phyloP scores from a whole-genome alignment of 1,140 invertebrate species.

The Drosophila fuyamai region DNA sequence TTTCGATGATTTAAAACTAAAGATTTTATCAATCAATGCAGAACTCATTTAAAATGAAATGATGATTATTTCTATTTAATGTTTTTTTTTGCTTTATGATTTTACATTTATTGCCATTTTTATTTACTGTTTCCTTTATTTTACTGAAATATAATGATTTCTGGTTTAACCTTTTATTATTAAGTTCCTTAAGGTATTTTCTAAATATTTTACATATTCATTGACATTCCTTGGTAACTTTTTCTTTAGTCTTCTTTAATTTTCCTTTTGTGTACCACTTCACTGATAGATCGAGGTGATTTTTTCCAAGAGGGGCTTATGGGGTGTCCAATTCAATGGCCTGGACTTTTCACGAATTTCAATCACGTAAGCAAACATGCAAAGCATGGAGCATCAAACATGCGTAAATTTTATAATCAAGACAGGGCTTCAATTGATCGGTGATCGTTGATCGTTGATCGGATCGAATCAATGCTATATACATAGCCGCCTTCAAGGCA shows the following conservation, averaged over 20 bases:
- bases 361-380: constrained; percentile 55
- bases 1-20: neutral
- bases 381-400: constrained; percentile 56
- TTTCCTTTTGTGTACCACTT: constrained; percentile 6
- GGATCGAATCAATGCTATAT: constrained; percentile 34
- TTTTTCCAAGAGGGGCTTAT: constrained; percentile 1
- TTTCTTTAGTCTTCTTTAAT: neutral
- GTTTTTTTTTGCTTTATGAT: too few species aligned
- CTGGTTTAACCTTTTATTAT: neutral
- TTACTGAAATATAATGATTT: too few species aligned
- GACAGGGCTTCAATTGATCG: constrained; percentile 57
- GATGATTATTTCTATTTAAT: neutral
- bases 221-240: neutral
- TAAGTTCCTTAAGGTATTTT: neutral
- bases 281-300: constrained; percentile 11
- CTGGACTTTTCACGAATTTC: constrained; percentile 28
- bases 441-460: constrained; percentile 31
- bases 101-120: too few species aligned
- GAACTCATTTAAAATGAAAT: neutral
- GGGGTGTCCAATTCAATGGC: constrained; percentile 29
- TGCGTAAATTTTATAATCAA: constrained; percentile 81
- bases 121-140: too few species aligned
- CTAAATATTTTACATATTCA: neutral
- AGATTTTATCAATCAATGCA: too few species aligned
- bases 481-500: constrained; percentile 51